Percentiles rank a stretch among this genome's conserved stretches.
phyloP scores from a whole-genome alignment of 30 jellyfish, hydroid and myxozoan species.

The Pelagia noctiluca region DNA sequence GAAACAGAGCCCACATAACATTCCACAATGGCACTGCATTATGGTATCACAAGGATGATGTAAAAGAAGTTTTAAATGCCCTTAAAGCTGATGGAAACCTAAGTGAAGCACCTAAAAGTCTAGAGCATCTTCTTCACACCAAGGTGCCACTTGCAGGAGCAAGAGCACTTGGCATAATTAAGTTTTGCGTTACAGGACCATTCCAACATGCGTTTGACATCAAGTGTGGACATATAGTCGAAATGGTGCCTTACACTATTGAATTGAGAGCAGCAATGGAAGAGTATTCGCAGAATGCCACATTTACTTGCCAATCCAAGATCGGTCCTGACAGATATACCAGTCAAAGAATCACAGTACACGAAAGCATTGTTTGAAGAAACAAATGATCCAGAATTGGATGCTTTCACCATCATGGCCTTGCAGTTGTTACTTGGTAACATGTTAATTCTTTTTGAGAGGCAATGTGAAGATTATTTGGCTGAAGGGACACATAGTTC shows the following conservation, averaged over 20 bases:
- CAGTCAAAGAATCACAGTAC: neutral
- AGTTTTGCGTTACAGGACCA: constrained; percentile 2
- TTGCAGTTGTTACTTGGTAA: neutral
- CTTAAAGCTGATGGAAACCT: neutral
- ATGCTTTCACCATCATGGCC: neutral
- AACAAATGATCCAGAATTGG: neutral
- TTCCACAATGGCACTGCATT: constrained; percentile 24
- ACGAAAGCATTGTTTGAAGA: neutral
- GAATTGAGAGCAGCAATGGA: neutral
- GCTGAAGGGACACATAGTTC: neutral
- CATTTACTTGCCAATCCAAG: neutral
- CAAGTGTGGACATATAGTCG: constrained; percentile 3
- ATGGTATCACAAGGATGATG: constrained; percentile 6
- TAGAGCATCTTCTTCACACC: neutral
- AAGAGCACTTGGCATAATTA: constrained; percentile 30
- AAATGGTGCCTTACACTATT: constrained; percentile 19
- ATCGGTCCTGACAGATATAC: neutral
- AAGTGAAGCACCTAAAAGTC: neutral
- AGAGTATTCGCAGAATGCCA: constrained; percentile 5
- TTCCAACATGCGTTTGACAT: constrained; percentile 22
- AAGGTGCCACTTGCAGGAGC: constrained; percentile 34
- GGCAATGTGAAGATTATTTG: constrained; percentile 5
- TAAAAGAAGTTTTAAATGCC: neutral
- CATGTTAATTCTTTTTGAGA: constrained; percentile 1
- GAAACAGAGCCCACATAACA: constrained; percentile 9